Conservation (phyloP, 2,797 vertebrate species). For the Poecilia wingei region DNA sequence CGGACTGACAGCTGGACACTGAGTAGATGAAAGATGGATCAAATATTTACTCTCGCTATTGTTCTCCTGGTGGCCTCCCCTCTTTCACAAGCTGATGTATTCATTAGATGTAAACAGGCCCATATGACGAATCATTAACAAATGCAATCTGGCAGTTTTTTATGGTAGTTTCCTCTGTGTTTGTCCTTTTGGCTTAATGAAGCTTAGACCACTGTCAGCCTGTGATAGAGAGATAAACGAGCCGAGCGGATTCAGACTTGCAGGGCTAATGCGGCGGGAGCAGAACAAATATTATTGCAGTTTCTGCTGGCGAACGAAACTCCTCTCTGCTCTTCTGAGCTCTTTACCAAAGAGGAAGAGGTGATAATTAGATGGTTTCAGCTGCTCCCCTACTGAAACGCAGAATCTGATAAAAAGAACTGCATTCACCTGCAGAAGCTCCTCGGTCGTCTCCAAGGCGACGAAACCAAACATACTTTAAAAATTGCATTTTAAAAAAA, state of each 20-base stretch:
- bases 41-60: constrained; percentile 83
- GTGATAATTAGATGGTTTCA: constrained; percentile 46
- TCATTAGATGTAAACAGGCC: constrained; percentile 62
- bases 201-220: constrained; percentile 3
- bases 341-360: constrained; percentile 40
- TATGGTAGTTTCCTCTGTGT: constrained; percentile 26
- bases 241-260: constrained; percentile 34
- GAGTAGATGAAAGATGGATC: constrained; percentile 71
- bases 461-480: constrained; percentile 61
- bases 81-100: constrained; percentile 59
- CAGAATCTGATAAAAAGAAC: constrained; percentile 39
- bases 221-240: constrained; percentile 21
- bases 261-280: constrained; percentile 22
- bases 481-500: constrained; percentile 23
- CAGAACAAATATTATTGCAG: constrained; percentile 50
- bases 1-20: constrained; percentile 76
- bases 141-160: constrained; percentile 47
- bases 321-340: constrained; percentile 17
- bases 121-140: constrained; percentile 68
- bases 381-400: constrained; percentile 17
- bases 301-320: constrained; percentile 39
- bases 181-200: constrained; percentile 28
- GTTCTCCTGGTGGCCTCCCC: constrained; percentile 67
- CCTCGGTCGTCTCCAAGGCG: constrained; percentile 45
- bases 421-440: constrained; percentile 35